phyloP scores from a whole-genome alignment of 2,113 vertebrate genomes.

The Peromyscus leucopus region DNA sequence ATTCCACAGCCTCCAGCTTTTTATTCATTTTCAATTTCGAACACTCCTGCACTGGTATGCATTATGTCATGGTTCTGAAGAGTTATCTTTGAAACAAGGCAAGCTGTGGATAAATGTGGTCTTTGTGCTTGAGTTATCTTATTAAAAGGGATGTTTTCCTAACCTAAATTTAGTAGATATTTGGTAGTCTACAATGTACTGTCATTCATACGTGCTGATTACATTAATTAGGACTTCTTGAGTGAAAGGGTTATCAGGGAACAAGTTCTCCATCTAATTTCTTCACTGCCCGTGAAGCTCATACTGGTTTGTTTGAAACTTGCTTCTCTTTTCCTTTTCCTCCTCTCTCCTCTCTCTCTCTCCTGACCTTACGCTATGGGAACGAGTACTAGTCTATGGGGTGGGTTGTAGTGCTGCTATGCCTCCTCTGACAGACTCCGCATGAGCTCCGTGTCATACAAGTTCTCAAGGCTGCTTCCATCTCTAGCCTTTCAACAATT shows the following conservation, averaged over 20 bases:
- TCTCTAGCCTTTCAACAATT: neutral
- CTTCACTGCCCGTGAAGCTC: neutral
- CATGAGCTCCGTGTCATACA: neutral
- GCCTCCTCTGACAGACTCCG: neutral
- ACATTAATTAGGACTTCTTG: neutral
- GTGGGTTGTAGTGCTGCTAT: neutral
- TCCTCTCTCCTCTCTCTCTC: neutral
- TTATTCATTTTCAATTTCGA: constrained; percentile 16
- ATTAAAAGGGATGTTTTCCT: neutral
- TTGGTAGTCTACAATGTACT: neutral
- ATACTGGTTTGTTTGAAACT: neutral
- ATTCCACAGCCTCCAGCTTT: neutral
- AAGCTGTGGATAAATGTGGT: neutral
- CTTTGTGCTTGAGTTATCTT: constrained; percentile 23
- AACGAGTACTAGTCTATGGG: neutral
- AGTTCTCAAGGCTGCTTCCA: neutral
- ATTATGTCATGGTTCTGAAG: neutral
- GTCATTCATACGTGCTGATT: constrained; percentile 31
- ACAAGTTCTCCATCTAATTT: neutral
- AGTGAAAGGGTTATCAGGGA: neutral
- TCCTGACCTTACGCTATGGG: neutral
- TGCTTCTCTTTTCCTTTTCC: neutral
- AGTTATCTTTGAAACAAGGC: constrained; percentile 14
- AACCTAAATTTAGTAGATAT: neutral
- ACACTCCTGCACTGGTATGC: neutral